Percentiles rank a stretch among this genome's conserved stretches.
These are phyloP conservation scores for Percopsis omiscomaycus DNA, from an alignment of 2,797 vertebrate species.

Conservation along the genomic window DNA sequence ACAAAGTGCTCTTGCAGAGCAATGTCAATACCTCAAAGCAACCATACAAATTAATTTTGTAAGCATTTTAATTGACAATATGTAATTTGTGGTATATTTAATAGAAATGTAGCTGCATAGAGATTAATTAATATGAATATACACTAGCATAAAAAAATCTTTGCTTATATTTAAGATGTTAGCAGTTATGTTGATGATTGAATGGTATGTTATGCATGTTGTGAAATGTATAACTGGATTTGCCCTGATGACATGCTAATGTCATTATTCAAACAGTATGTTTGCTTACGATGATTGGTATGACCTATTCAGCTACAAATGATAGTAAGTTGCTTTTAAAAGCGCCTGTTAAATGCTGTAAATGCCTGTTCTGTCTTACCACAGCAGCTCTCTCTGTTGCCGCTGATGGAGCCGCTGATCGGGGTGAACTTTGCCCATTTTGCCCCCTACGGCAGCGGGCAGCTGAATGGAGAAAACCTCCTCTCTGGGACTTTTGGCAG, in stretches of 20 bases:
- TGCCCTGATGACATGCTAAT: too few species aligned
- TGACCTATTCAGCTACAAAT: too few species aligned
- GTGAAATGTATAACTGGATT: too few species aligned
- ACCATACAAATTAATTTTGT: constrained; percentile 1
- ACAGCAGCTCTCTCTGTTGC: constrained; percentile 94
- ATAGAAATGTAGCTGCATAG: neutral
- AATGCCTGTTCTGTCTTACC: constrained; percentile 27
- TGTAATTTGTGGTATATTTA: constrained; percentile 13
- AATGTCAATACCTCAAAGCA: neutral
- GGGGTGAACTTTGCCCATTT: constrained; percentile 98
- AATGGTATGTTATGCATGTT: too few species aligned
- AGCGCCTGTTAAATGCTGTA: too few species aligned
- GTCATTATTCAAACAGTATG: too few species aligned
- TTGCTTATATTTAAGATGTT: too few species aligned
- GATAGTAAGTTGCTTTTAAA: too few species aligned
- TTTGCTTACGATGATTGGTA: too few species aligned
- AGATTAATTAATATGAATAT: neutral
- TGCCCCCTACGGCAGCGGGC: constrained; percentile 93
- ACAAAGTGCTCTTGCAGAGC: constrained; percentile 8
- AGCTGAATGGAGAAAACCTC: constrained; percentile 89
- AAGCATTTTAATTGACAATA: neutral
- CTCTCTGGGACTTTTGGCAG: constrained; percentile 96
- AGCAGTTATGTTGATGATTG: too few species aligned
- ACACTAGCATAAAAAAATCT: neutral
- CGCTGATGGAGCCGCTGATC: constrained; percentile 96